Conservation (phyloP, 2,888 invertebrate species). For the Drosophila austrosaltans region DNA sequence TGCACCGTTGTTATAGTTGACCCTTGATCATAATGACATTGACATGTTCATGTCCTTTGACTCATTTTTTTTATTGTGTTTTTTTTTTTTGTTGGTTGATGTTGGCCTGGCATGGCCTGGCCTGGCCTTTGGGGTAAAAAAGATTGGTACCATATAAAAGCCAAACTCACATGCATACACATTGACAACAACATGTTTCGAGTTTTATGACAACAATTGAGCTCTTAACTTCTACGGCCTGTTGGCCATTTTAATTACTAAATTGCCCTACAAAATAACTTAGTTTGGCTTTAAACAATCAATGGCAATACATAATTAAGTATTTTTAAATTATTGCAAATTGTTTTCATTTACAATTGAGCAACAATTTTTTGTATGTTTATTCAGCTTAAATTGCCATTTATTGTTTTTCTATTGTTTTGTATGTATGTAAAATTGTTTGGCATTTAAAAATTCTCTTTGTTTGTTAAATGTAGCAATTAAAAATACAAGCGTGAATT, state of each 20-base stretch:
- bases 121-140: constrained; percentile 29
- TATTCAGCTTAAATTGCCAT: constrained; percentile 36
- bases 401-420: constrained; percentile 65
- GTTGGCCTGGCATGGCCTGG: constrained; percentile 35
- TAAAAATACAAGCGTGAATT: constrained; percentile 77
- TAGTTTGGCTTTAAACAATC: constrained; percentile 44
- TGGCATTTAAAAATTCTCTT: constrained; percentile 66
- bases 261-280: constrained; percentile 39
- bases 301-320: constrained; percentile 44
- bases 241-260: constrained; percentile 60
- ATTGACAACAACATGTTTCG: constrained; percentile 65
- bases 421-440: constrained; percentile 45
- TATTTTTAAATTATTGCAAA: constrained; percentile 45
- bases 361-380: constrained; percentile 8
- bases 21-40: constrained; percentile 57
- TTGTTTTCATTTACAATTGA: constrained; percentile 27
- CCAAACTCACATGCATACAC: constrained; percentile 34
- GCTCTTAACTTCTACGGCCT: constrained; percentile 38
- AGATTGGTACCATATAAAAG: constrained; percentile 29
- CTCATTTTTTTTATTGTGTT: background rate
- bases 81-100: background rate
- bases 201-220: constrained; percentile 72
- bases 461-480: constrained; percentile 75
- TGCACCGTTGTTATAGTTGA: constrained; percentile 40
- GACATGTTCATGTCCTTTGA: constrained; percentile 51